Evolutionary conservation across 1,140 invertebrate species (phyloP), one percentile per base, ranked within the genome.

Genomic region (Leptopilina clavipes): DNA sequence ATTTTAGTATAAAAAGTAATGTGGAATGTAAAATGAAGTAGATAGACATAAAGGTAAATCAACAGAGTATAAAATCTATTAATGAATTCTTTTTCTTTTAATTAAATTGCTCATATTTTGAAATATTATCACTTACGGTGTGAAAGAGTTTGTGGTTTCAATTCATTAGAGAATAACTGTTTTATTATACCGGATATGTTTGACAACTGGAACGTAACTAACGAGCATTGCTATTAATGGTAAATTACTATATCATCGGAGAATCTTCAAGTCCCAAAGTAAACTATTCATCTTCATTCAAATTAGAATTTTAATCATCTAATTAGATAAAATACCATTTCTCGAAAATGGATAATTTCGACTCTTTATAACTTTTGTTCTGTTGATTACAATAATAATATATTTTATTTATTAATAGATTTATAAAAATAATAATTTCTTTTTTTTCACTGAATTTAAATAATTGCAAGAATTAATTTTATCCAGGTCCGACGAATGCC

Each of bases 401-500:
- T 31, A 31, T 3, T 31, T 31, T 31, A 31, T 31, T 31, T 2
- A 31, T 31, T 31, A 31, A 31, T 31, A 31, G n/a, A n/a, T n/a
- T n/a, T n/a, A 31, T 31, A 31, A 31, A 31, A 31, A 31, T 2
- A 2, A 5, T 31, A 31, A 31, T 40, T 40, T 40, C 7, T 40
- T 40, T 40, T 40, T 40, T 54, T 19, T 10, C 0, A 52, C n/a
- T 19, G 7, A 54, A 54, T 54, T 18, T 6, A 5, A 52, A 54
- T 54, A 54, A n/a, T 48, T 17, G 19, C 25, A 1, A 18, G 17
- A 18, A 14, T 19, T 5, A 6, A 10, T 54, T 5, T 31, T 7
- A 37, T 65, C 6, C 31, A 91, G 90, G 83, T 91, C 82, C 80
- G 88, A 79, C 83, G 76, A 79, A 89, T 91, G 87, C 79, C 91